Evolutionary conservation across 2,113 vertebrate genomes (phyloP), one percentile per base, ranked within the genome.

Genomic region (Guaruba guarouba): DNA sequence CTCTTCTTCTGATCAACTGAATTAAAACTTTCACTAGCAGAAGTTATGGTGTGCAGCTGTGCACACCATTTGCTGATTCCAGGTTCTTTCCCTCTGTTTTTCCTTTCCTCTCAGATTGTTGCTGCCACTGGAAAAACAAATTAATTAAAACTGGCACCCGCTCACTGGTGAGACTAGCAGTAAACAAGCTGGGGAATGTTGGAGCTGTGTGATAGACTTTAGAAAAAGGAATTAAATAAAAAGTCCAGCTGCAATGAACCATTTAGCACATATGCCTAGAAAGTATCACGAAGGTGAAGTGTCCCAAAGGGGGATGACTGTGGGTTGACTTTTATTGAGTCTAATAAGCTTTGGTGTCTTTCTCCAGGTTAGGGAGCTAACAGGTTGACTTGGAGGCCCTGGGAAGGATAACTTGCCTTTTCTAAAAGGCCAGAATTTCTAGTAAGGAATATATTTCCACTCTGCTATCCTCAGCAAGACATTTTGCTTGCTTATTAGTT

Each of bases 71-170:
- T 95, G 75, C 81, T 68, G 92, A 93, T 93, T 81, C 96, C 91
- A 94, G 92, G 84, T 90, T 88, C 92, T 86, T 96, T 95, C 87
- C 77, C 39, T 93, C 83, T 93, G 82, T 95, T 96, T 97, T 88
- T 95, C 80, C 93, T 95, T 94, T 97, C 88, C 95, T 94, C 80
- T 71, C 80, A 93, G 94, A 95, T 97, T 95, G 92, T 97, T 96
- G 74, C 93, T 97, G 94, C 95, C 96, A 88, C 93, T 97, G 96
- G 96, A 97, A 97, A 97, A 96, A 92, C 86, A 96, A 94, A 97
- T 95, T 92, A 92, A 97, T 97, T 93, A 28, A 74, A 96, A 31
- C 94, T 96, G 96, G 93, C 95, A 97, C 80, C 80, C 14, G 0
- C 77, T 96, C 79, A 15, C 88, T 91, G 75, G 95, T 93, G 92